A percentile compares a stretch with the other conserved stretches of the same genome.
Evolutionary conservation across 2,797 vertebrate genomes (phyloP).

Genomic region (Ammospiza maritima): DNA sequence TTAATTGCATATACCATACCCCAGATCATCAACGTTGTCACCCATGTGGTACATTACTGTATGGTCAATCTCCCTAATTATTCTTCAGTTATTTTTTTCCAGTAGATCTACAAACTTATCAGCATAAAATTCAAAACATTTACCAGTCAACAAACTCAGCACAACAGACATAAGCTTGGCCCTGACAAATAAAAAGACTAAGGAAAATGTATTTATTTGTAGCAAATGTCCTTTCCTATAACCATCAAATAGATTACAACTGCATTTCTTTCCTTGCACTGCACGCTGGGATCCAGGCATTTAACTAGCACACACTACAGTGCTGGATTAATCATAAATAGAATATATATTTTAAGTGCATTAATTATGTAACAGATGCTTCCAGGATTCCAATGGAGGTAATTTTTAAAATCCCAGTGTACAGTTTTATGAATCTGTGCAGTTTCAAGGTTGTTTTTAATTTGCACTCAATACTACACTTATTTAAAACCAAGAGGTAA

Average conservation of each 20-base stretch:
- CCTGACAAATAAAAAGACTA: constrained; percentile 59
- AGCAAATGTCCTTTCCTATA: constrained; percentile 55
- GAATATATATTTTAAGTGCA: constrained; percentile 69
- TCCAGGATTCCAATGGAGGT: constrained; percentile 66
- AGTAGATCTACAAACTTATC: constrained; percentile 48
- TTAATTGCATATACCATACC: constrained; percentile 40
- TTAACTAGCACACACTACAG: constrained; percentile 62
- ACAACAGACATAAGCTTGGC: constrained; percentile 57
- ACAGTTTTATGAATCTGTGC: constrained; percentile 25
- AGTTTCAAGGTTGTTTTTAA: constrained; percentile 59
- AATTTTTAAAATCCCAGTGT: constrained; percentile 62
- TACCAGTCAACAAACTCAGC: constrained; percentile 59
- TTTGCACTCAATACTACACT: background rate
- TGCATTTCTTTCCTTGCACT: constrained; percentile 2
- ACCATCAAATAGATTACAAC: constrained; percentile 48
- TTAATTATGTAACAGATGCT: constrained; percentile 72
- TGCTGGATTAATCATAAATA: constrained; percentile 68
- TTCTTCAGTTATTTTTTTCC: constrained; percentile 62
- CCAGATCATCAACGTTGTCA: constrained; percentile 11
- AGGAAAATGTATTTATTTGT: constrained; percentile 65
- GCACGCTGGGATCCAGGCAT: constrained; percentile 64
- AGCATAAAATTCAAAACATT: constrained; percentile 56
- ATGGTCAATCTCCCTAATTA: constrained; percentile 73
- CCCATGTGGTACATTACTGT: constrained; percentile 17
- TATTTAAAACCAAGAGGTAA: background rate